Percentiles rank a stretch among this genome's conserved stretches.
phyloP scores from a whole-genome alignment of 1,140 invertebrate species.

The Drepana arcuata region DNA sequence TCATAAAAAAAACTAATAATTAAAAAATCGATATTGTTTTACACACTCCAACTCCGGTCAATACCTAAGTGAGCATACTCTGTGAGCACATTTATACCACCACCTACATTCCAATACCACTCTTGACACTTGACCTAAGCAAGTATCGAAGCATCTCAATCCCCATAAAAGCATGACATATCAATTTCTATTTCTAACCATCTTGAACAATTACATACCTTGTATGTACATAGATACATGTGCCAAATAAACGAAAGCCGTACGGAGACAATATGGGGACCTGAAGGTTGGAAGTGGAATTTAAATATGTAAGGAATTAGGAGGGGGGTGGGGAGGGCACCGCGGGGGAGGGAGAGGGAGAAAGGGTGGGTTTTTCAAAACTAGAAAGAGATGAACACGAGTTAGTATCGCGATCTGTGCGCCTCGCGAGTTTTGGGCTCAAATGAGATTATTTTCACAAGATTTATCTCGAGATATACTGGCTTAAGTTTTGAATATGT shows the following conservation, averaged over 20 bases:
- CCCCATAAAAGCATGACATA: too few relatives aligned
- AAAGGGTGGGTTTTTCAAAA: constrained; percentile 55
- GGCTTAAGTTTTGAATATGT: too few relatives aligned
- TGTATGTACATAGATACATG: background rate
- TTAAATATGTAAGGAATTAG: constrained; percentile 71
- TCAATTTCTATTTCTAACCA: too few relatives aligned
- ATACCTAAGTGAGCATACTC: too few relatives aligned
- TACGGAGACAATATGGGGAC: constrained; percentile 63
- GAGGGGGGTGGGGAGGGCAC: constrained; percentile 23
- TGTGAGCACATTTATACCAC: too few relatives aligned
- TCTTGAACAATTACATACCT: too few relatives aligned
- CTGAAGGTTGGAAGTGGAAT: constrained; percentile 61
- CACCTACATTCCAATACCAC: too few relatives aligned
- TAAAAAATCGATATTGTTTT: too few relatives aligned
- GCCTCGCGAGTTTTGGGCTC: constrained; percentile 17
- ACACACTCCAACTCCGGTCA: too few relatives aligned
- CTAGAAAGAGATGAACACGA: constrained; percentile 69
- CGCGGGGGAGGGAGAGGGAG: constrained; percentile 13
- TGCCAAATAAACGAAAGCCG: constrained; percentile 43
- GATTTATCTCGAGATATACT: constrained; percentile 38
- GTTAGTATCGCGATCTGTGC: constrained; percentile 65
- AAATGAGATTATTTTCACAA: constrained; percentile 23
- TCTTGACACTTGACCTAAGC: too few relatives aligned
- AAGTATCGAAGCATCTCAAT: too few relatives aligned
- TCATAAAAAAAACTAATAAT: too few relatives aligned